Evolutionary conservation across 2,888 invertebrate genomes (phyloP).

Genomic region (Falcaria lacertinaria): DNA sequence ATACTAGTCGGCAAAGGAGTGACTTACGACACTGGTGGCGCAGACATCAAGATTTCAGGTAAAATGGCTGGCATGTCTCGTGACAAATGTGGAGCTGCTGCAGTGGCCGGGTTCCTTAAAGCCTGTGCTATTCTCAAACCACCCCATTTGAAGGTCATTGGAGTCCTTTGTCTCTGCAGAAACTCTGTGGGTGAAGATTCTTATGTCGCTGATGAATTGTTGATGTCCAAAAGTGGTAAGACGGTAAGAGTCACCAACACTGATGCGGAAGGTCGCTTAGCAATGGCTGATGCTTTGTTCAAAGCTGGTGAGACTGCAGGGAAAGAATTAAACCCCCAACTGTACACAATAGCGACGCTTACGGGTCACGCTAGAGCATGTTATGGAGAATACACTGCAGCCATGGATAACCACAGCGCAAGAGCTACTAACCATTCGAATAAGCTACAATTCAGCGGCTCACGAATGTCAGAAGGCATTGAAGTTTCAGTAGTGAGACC

Average conservation of each 20-base stretch:
- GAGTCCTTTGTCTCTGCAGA: constrained; percentile 88
- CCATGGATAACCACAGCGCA: constrained; percentile 87
- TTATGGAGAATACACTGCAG: constrained; percentile 84
- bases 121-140: constrained; percentile 85
- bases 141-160: constrained; percentile 86
- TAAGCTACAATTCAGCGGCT: constrained; percentile 84
- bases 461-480: constrained; percentile 84
- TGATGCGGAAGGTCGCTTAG: constrained; percentile 94
- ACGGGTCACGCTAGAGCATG: constrained; percentile 88
- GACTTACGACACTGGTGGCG: constrained; percentile 89
- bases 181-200: constrained; percentile 92
- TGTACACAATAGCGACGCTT: constrained; percentile 92
- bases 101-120: constrained; percentile 93
- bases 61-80: constrained; percentile 92
- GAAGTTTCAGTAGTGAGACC: constrained; percentile 86
- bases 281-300: constrained; percentile 90
- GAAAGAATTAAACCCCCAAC: constrained; percentile 86
- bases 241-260: constrained; percentile 92
- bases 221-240: constrained; percentile 88
- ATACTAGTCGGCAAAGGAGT: constrained; percentile 94
- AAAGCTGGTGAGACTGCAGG: constrained; percentile 72
- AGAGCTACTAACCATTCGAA: constrained; percentile 76
- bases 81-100: constrained; percentile 95
- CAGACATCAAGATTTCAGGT: constrained; percentile 84
- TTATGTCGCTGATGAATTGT: constrained; percentile 92